phyloP scores from a whole-genome alignment of 2,797 vertebrate species.

The Huso huso region DNA sequence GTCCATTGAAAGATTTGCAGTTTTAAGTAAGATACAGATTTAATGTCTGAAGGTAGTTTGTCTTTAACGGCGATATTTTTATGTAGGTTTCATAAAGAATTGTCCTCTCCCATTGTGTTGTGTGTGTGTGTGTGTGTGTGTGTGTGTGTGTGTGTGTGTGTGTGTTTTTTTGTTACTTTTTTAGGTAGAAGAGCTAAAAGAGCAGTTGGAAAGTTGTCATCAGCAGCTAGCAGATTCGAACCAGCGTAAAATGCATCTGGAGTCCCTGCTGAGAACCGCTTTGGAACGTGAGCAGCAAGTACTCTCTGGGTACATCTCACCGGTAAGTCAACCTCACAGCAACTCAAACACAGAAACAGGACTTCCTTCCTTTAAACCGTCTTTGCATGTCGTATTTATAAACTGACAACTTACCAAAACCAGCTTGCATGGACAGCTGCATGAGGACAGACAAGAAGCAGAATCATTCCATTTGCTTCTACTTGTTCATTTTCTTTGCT shows the following conservation, averaged over 20 bases:
- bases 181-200: constrained; percentile 50
- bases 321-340: constrained; percentile 25
- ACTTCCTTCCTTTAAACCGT: constrained; percentile 49
- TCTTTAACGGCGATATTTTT: too few relatives aligned
- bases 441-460: constrained; percentile 44
- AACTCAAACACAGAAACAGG: constrained; percentile 10
- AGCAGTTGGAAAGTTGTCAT: constrained; percentile 55
- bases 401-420: constrained; percentile 40
- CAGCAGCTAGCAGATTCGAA: constrained; percentile 55
- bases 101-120: background rate
- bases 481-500: constrained; percentile 38
- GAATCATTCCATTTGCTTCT: constrained; percentile 36
- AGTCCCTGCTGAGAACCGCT: constrained; percentile 25
- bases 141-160: background rate
- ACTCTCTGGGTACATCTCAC: constrained; percentile 52
- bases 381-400: constrained; percentile 60
- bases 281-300: constrained; percentile 25
- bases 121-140: background rate
- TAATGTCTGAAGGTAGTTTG: too few relatives aligned
- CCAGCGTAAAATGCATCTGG: constrained; percentile 31
- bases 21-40: too few relatives aligned
- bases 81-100: too few relatives aligned
- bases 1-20: too few relatives aligned
- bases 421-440: constrained; percentile 68
- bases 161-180: constrained; percentile 2